These are phyloP conservation scores for Drymonia ruficornis DNA, from an alignment of 2,888 invertebrate species.

Conservation along the genomic window DNA sequence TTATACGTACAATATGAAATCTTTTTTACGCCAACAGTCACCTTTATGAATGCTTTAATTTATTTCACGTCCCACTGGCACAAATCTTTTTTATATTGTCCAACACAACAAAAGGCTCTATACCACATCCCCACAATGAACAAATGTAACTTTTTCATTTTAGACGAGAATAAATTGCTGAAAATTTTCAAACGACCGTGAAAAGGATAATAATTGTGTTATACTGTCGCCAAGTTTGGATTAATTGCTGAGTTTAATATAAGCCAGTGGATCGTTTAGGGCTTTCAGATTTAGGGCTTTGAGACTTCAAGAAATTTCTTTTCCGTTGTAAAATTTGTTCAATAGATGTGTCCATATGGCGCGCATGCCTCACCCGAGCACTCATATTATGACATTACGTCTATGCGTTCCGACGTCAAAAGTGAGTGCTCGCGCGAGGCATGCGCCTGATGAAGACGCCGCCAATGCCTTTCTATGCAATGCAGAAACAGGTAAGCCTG, in stretches of 20 bases:
- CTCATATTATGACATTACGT: too few relatives aligned
- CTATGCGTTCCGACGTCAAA: too few relatives aligned
- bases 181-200: constrained; percentile 34
- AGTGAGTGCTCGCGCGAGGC: too few relatives aligned
- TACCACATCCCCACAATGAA: constrained; percentile 32
- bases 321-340: too few relatives aligned
- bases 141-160: constrained; percentile 36
- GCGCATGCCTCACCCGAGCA: too few relatives aligned
- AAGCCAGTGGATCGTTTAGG: constrained; percentile 29
- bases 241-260: constrained; percentile 60
- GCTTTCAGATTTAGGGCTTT: constrained; percentile 9
- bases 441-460: too few relatives aligned
- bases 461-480: too few relatives aligned
- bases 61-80: constrained; percentile 30
- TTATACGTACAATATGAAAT: constrained; percentile 1
- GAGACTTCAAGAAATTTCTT: not conserved
- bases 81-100: constrained; percentile 31
- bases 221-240: constrained; percentile 54
- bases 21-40: not conserved
- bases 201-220: constrained; percentile 56
- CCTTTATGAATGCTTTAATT: constrained; percentile 18
- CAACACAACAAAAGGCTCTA: constrained; percentile 27
- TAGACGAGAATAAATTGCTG: constrained; percentile 44
- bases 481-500: too few relatives aligned
- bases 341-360: too few relatives aligned